phyloP scores from a whole-genome alignment of 35 echinoderm and acorn worm genomes.

The Strongylocentrotus purpuratus region DNA sequence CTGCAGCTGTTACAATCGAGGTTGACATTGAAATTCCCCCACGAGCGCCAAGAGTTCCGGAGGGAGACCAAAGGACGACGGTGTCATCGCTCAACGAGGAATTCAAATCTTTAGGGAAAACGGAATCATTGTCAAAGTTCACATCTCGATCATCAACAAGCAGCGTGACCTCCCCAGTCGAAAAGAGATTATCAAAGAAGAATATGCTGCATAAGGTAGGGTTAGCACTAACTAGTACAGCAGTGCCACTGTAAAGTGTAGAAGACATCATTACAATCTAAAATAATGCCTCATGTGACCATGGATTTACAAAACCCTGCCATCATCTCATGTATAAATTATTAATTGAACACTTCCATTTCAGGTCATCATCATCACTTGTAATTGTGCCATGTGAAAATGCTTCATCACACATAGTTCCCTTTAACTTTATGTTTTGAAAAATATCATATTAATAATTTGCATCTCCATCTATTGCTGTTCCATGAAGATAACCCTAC shows the following conservation, averaged over 20 bases:
- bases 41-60: background rate
- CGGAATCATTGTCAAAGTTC: background rate
- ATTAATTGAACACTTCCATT: background rate
- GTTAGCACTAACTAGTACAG: background rate
- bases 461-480: too few species aligned
- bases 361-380: background rate
- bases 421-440: background rate
- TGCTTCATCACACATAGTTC: background rate
- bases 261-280: background rate
- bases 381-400: background rate
- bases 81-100: background rate
- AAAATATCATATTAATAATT: too few species aligned
- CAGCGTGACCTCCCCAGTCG: background rate
- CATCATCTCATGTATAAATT: background rate
- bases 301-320: background rate
- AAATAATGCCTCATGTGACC: background rate
- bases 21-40: background rate
- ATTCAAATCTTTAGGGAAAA: background rate
- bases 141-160: background rate
- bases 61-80: background rate
- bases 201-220: conserved; percentile 38
- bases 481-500: too few species aligned
- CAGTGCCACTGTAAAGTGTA: background rate
- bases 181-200: background rate
- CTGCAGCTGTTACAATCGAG: background rate